These are phyloP conservation scores for Gisinianus flammeolus DNA, from an alignment of 2,888 invertebrate species.

Conservation along the genomic window DNA sequence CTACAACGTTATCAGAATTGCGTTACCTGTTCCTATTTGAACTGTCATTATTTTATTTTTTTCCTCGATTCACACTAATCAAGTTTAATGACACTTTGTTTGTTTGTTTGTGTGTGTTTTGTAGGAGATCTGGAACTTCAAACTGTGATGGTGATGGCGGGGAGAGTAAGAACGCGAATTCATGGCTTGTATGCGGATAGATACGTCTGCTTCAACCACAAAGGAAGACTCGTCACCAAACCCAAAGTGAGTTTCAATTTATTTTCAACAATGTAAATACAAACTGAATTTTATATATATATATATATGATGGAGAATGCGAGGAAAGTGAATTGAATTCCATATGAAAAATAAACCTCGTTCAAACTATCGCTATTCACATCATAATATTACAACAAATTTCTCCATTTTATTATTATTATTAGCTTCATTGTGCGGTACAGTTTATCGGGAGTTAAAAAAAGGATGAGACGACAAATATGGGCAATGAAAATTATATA, in stretches of 20 bases:
- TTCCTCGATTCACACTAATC: background rate
- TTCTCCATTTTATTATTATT: too few species aligned
- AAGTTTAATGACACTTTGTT: conserved; percentile 8
- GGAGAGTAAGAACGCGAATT: conserved; percentile 50
- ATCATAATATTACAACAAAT: too few species aligned
- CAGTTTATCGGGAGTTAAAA: too few species aligned
- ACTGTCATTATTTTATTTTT: background rate
- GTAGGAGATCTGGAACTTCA: conserved; percentile 52
- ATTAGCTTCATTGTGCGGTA: too few species aligned
- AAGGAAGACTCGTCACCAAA: conserved; percentile 53
- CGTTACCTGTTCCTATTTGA: background rate
- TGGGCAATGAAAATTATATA: too few species aligned
- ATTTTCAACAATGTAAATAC: background rate
- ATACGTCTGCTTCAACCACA: conserved; percentile 57
- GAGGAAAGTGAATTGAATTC: too few species aligned
- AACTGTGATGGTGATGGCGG: conserved; percentile 41
- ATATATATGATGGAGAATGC: too few species aligned
- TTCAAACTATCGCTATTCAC: too few species aligned
- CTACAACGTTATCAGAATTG: background rate
- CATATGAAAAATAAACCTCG: too few species aligned
- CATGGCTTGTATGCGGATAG: conserved; percentile 47
- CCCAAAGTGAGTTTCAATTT: conserved; percentile 47
- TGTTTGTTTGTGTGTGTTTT: conserved; percentile 26
- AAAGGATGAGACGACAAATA: too few species aligned
- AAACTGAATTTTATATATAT: background rate